phyloP scores from a whole-genome alignment of 2,797 vertebrate genomes.

The Acrossocheilus fasciatus region DNA sequence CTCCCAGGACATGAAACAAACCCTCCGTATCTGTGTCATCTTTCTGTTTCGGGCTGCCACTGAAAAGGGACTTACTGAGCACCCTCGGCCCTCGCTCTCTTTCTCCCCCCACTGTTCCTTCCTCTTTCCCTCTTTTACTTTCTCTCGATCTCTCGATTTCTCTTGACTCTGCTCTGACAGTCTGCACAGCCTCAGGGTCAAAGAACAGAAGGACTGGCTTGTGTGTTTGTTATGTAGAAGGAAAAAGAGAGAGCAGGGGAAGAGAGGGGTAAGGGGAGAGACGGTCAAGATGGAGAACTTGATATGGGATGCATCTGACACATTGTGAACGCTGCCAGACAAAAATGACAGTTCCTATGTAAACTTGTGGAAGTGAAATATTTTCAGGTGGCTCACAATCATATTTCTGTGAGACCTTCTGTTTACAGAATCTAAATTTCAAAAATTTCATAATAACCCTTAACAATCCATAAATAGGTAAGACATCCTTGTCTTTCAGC shows the following conservation, averaged over 20 bases:
- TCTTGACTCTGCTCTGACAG: slow-evolving; percentile 85
- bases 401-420: background rate
- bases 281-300: slow-evolving; percentile 27
- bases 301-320: slow-evolving; percentile 66
- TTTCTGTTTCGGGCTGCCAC: slow-evolving; percentile 75
- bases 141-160: slow-evolving; percentile 72
- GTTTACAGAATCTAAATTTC: background rate
- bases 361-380: background rate
- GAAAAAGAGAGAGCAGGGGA: slow-evolving; percentile 68
- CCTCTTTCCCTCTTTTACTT: slow-evolving; percentile 62
- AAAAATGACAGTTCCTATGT: slow-evolving; percentile 8
- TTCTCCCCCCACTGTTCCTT: slow-evolving; percentile 72
- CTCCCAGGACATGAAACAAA: slow-evolving; percentile 78
- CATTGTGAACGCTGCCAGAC: slow-evolving; percentile 61
- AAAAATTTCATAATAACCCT: background rate
- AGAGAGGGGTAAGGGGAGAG: slow-evolving; percentile 68
- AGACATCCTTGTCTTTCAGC: background rate
- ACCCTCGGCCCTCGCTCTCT: slow-evolving; percentile 66
- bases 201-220: slow-evolving; percentile 84
- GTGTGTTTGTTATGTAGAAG: slow-evolving; percentile 78
- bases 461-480: background rate
- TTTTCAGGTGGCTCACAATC: background rate
- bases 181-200: slow-evolving; percentile 84
- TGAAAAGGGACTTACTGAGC: slow-evolving; percentile 74
- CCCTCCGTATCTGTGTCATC: slow-evolving; percentile 81